phyloP scores from a whole-genome alignment of 1,140 invertebrate species.

The Eulimnadia texana region DNA sequence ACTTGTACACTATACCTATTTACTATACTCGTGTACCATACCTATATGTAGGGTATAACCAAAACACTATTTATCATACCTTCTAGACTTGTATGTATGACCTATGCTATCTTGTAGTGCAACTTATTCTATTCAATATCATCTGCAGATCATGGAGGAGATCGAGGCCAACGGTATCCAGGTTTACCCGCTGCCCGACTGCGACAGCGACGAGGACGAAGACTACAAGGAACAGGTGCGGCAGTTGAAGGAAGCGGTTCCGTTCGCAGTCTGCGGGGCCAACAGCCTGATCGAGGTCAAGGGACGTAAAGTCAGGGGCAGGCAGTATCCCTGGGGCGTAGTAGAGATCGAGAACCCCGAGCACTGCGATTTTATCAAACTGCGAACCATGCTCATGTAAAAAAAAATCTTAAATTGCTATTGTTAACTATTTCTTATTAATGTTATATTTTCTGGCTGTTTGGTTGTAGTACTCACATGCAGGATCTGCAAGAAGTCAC shows the following conservation, averaged over 20 bases:
- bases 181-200: conserved; percentile 95
- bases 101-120: too few species aligned
- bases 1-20: too few species aligned
- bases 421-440: conserved; percentile 24
- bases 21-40: too few species aligned
- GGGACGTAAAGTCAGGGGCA: conserved; percentile 69
- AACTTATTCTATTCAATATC: too few species aligned
- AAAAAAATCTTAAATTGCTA: too few species aligned
- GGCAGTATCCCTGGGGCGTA: conserved; percentile 95
- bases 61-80: too few species aligned
- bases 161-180: conserved; percentile 68
- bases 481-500: conserved; percentile 91
- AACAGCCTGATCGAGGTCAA: conserved; percentile 85
- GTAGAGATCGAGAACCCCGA: conserved; percentile 96
- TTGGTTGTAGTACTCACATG: conserved; percentile 74
- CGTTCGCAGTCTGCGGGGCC: conserved; percentile 93
- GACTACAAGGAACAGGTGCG: conserved; percentile 81
- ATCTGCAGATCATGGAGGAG: conserved; percentile 47
- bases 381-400: conserved; percentile 84
- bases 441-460: conserved; percentile 2
- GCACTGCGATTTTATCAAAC: conserved; percentile 93
- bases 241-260: conserved; percentile 76
- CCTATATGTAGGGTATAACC: too few species aligned
- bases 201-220: conserved; percentile 84
- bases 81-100: too few species aligned